Evolutionary conservation across 2,888 invertebrate genomes (phyloP).

Genomic region (Morpho helenor): DNA sequence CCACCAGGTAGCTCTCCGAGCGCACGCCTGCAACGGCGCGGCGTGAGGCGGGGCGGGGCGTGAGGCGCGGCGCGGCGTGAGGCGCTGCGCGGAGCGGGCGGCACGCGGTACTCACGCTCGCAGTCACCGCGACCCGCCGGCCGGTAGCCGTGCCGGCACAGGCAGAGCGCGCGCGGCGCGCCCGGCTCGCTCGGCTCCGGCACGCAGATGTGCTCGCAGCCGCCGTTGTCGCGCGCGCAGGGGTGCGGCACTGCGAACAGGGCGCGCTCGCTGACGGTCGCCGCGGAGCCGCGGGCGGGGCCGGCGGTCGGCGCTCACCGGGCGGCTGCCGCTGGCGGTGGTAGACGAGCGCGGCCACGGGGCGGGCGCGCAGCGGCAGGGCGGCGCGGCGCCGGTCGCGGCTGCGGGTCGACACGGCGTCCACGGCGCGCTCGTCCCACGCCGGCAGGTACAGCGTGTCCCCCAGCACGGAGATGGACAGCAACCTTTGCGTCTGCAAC

Average conservation of each 20-base stretch:
- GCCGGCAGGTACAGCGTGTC: conserved; percentile 85
- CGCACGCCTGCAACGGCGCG: conserved; percentile 65
- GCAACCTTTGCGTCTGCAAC: too few species aligned
- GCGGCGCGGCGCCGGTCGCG: conserved; percentile 89
- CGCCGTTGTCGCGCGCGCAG: conserved; percentile 82
- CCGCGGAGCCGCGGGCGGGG: too few species aligned
- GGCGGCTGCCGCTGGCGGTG: conserved; percentile 89
- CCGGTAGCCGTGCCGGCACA: conserved; percentile 86
- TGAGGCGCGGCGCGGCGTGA: conserved; percentile 39
- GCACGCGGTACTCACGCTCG: conserved; percentile 63
- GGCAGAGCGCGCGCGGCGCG: conserved; percentile 80
- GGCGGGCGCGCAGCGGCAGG: conserved; percentile 80
- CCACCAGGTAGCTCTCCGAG: conserved; percentile 79
- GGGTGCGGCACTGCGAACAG: conserved; percentile 74
- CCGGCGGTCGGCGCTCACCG: conserved; percentile 18
- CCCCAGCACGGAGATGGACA: conserved; percentile 76
- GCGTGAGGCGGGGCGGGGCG: not conserved
- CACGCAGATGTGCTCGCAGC: conserved; percentile 88
- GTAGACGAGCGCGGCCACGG: conserved; percentile 85
- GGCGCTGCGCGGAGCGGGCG: too few species aligned
- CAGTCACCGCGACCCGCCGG: conserved; percentile 80
- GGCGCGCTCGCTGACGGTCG: too few species aligned
- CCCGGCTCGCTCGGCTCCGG: conserved; percentile 70
- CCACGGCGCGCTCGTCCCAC: conserved; percentile 88
- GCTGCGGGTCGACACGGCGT: conserved; percentile 93